Evolutionary conservation across 2,113 vertebrate genomes (phyloP), one percentile per base, ranked within the genome.

Genomic region (Psilopsiagon aymara): DNA sequence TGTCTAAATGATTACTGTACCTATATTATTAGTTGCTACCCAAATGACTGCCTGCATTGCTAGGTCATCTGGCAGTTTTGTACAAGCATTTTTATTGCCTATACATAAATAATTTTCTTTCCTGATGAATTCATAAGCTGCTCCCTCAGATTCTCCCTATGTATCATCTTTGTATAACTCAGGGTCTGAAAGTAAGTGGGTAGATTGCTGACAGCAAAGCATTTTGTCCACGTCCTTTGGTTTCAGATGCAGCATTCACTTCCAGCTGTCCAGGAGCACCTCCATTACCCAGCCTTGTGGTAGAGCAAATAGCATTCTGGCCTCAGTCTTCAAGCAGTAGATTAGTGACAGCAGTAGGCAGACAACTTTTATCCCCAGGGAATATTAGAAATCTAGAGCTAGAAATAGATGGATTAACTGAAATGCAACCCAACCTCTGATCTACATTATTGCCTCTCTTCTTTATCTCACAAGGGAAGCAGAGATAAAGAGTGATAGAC

Each of bases 251-350:
- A 78, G 77, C 7, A 1, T 2, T 2, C 64, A 11, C 55, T 83
- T 90, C 86, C 95, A 98, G 98, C 97, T 98, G 98, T 96, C 98
- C 94, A 39, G 91, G 71, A 89, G 94, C 97, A 94, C 96, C 98
- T 98, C 98, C 98, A 97, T 98, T 98, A 92, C 90, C 95, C 87
- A 29, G 94, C 77, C 60, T 97, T 64, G 96, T 93, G 95, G 93
- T 79, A 97, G 95, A 97, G 96, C 94, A 97, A 97, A 95, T 95
- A 97, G 94, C n/a, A 78, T 92, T 82, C 71, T 80, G 63, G 89
- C 41, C 83, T 92, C 75, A 20, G 82, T 86, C 85, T 91, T 82
- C 90, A 78, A 95, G 87, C 90, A 95, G 59, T 71, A 80, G 76
- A 96, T 97, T 91, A 95, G 74, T 92, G 90, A 95, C 86, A 96